Base-by-base conservation (phyloP, 2,113 vertebrate species). In the Sminthopsis crassicaudata region DNA sequence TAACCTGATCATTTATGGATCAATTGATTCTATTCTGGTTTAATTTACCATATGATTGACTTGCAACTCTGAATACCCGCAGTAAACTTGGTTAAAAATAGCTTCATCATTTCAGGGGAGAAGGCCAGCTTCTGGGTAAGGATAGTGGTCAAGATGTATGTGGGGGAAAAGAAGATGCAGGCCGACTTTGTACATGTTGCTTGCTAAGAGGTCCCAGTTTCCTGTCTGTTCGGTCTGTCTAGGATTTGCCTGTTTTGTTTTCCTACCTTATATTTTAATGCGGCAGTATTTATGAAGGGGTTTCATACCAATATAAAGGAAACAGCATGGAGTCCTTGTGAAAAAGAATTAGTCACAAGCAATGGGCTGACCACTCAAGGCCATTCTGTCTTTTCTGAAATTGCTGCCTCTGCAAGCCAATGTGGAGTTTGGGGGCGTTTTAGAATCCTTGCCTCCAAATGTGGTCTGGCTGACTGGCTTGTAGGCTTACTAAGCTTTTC, bases 1-100 rank as follows among this genome's bases (percentile, higher is more conserved):
- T 98, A 99, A 99, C 98, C 98, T 99, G 98, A 98, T 99, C 99
- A 98, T 99, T 99, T 98, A 98, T 99, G 98, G 98, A 99, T 98
- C 98, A 99, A 97, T 98, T 98, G 98, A 99, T 99, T 98, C 98
- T 98, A 98, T 99, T 99, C 98, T 99, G 98, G 98, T 98, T 99
- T 99, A 99, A 99, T 99, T 99, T 99, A 98, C 97, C 99, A 98
- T 99, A 97, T 99, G 98, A 99, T 99, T 99, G 98, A 99, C 98
- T 99, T 98, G 97, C 98, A 98, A 98, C 98, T 98, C 97, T 93
- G 97, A 99, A 98, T 98, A 98, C 98, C 97, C 98, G 97, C 96
- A 96, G 90, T 94, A 97, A 98, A 97, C 94, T 96, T 94, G 93
- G 98, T 98, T 98, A 98, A 99, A 99, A 98, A 98, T 97, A 98